Evolutionary conservation across 2,797 vertebrate species (phyloP).

Genomic region (Perodicticus potto): DNA sequence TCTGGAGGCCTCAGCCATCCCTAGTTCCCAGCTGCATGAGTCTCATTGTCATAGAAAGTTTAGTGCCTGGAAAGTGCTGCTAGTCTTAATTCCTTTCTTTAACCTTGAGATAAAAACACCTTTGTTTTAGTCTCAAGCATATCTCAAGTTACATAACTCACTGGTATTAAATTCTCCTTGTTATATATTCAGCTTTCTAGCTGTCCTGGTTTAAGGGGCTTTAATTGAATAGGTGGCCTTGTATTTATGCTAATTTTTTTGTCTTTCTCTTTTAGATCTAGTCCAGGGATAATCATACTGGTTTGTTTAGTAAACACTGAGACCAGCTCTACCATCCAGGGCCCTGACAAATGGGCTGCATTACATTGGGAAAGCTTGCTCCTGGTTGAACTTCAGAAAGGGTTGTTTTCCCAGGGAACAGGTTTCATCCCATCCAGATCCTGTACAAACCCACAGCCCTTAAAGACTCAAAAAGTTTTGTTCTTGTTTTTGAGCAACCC

Average conservation of each 20-base stretch:
- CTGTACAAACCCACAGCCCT: background rate
- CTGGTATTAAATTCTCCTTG: conserved; percentile 58
- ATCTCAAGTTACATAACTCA: conserved; percentile 62
- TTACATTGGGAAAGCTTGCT: background rate
- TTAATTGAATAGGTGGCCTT: conserved; percentile 75
- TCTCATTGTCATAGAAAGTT: background rate
- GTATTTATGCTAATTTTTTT: conserved; percentile 61
- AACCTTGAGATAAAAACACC: conserved; percentile 55
- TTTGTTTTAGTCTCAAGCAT: conserved; percentile 53
- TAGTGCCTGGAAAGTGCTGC: background rate
- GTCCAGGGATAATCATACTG: conserved; percentile 51
- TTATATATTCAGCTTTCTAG: conserved; percentile 69
- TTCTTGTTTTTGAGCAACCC: background rate
- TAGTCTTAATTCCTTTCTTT: conserved; percentile 10
- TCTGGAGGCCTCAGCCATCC: background rate
- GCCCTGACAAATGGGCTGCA: background rate
- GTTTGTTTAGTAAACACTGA: conserved; percentile 70
- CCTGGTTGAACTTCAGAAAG: background rate
- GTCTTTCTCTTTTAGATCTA: conserved; percentile 52
- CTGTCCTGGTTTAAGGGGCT: conserved; percentile 69
- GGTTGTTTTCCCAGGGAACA: background rate
- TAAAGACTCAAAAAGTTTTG: background rate
- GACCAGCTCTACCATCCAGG: background rate
- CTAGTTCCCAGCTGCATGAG: fast-evolving
- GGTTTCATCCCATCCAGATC: background rate